These are phyloP conservation scores for Damaliscus lunatus DNA, from an alignment of 2,113 vertebrate genomes.

Conservation along the genomic window DNA sequence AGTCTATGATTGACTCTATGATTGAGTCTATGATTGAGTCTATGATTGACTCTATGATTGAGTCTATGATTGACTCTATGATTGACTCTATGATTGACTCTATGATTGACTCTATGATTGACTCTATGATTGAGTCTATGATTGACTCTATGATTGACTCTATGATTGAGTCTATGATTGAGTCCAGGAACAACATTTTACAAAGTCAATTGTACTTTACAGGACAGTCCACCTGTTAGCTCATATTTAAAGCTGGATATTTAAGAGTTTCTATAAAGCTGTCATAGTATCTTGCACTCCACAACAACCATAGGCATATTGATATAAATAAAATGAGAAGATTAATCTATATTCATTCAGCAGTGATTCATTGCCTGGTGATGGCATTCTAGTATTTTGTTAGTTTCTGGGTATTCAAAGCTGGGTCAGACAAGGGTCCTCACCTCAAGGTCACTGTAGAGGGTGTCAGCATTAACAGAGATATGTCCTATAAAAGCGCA, in stretches of 20 bases:
- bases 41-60: not conserved
- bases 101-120: no score
- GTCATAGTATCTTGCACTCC: not conserved
- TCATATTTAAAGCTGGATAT: not conserved
- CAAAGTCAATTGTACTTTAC: not conserved
- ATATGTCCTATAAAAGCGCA: not conserved
- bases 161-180: not conserved
- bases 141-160: not conserved
- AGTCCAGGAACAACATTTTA: not conserved
- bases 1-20: not conserved
- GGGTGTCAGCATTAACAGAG: not conserved
- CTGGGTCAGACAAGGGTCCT: not conserved
- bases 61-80: not conserved
- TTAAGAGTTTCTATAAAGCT: not conserved
- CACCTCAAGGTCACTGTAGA: not conserved
- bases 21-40: no score
- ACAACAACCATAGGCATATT: not conserved
- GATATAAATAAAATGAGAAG: not conserved
- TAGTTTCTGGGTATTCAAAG: not conserved
- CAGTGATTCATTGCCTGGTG: not conserved
- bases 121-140: not conserved
- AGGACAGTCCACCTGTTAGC: not conserved
- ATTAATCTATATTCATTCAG: not conserved
- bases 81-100: no score
- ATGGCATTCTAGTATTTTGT: not conserved